Conservation (phyloP, 2,888 invertebrate species). For the Drosophila pullipes region DNA sequence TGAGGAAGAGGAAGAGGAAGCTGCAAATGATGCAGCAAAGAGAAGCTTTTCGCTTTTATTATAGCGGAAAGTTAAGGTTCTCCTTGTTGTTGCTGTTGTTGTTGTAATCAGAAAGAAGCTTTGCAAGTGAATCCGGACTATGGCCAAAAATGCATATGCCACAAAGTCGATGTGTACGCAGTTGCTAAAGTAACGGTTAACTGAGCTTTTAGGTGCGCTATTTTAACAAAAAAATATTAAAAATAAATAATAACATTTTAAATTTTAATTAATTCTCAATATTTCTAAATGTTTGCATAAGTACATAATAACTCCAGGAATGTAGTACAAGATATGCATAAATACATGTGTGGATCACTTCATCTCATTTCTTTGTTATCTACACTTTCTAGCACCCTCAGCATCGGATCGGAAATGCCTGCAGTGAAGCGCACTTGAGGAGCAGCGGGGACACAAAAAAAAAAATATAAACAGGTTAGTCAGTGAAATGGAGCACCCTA, state of each 20-base stretch:
- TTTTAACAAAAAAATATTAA: not conserved
- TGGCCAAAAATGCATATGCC: constrained; percentile 16
- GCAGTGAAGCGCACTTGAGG: constrained; percentile 24
- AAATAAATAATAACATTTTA: not conserved
- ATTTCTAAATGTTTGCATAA: too few relatives aligned
- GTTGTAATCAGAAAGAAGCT: constrained; percentile 17
- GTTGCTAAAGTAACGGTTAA: not conserved
- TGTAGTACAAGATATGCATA: not conserved
- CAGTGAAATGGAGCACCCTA: constrained; percentile 78
- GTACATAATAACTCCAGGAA: not conserved
- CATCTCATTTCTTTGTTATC: not conserved
- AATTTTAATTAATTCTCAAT: not conserved
- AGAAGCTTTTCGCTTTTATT: constrained; percentile 22
- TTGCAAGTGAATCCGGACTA: constrained; percentile 2
- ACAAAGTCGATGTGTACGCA: constrained; percentile 1
- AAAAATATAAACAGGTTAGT: constrained; percentile 67
- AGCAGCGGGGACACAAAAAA: not conserved
- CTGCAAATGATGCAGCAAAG: constrained; percentile 18
- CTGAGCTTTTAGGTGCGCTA: not conserved
- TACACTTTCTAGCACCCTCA: not conserved
- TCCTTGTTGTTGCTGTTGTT: constrained; percentile 14
- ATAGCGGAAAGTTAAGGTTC: constrained; percentile 18
- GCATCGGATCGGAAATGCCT: constrained; percentile 39
- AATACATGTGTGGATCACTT: not conserved
- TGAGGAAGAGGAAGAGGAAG: constrained; percentile 15